Conservation (phyloP, 1,140 invertebrate species). For the Drosophila parabipectinata region DNA sequence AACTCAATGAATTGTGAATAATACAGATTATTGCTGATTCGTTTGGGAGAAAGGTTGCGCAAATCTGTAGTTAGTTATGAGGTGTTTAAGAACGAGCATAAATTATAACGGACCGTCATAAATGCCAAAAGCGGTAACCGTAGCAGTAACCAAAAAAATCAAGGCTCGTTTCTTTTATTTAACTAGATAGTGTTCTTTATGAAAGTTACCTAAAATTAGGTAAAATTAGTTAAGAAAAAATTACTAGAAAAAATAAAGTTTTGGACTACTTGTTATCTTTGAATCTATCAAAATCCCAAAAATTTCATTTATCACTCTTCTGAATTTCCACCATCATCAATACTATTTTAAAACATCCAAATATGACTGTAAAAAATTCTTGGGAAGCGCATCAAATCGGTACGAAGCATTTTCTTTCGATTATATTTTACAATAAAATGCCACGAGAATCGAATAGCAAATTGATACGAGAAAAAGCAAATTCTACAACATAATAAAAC, state of each 20-base stretch:
- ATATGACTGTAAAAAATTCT: not conserved
- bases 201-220: not conserved
- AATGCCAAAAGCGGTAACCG: conserved; percentile 17
- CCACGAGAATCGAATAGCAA: conserved; percentile 7
- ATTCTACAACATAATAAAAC: conserved; percentile 3
- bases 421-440: conserved; percentile 11
- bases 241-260: too few species aligned
- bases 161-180: conserved; percentile 21
- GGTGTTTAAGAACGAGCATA: conserved; percentile 14
- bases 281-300: too few species aligned
- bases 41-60: not conserved
- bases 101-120: conserved; percentile 37
- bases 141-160: conserved; percentile 6
- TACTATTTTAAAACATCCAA: not conserved
- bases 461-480: conserved; percentile 24
- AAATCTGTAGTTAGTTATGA: not conserved
- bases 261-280: too few species aligned
- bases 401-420: not conserved
- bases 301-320: not conserved
- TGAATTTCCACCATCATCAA: too few species aligned
- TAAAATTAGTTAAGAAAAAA: too few species aligned
- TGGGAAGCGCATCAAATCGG: not conserved
- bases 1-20: conserved; percentile 4
- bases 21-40: conserved; percentile 17
- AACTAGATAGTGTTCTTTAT: conserved; percentile 5